A percentile compares a stretch with the other conserved stretches of the same genome.
These are phyloP conservation scores for Echinarachnius parma DNA, from an alignment of 53 echinoderm and acorn worm genomes.

Conservation along the genomic window DNA sequence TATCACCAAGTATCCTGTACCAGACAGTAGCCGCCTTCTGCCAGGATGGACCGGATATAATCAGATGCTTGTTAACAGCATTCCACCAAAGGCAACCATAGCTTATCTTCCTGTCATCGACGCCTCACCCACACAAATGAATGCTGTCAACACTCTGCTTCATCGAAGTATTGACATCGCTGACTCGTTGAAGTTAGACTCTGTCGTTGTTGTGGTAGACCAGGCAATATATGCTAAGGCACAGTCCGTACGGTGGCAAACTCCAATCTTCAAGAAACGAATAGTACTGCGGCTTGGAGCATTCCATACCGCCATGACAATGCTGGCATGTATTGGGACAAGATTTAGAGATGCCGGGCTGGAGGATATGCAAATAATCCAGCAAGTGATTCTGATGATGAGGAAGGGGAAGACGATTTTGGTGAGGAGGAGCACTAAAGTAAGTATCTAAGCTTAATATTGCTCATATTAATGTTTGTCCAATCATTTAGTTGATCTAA, in stretches of 20 bases:
- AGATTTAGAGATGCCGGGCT: conserved; percentile 61
- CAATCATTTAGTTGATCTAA: too few species aligned
- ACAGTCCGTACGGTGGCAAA: conserved; percentile 53
- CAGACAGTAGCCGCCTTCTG: neutral
- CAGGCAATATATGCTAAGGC: conserved; percentile 64
- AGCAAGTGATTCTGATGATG: too few species aligned
- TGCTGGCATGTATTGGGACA: conserved; percentile 59
- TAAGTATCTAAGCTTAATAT: too few species aligned
- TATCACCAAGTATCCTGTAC: too few species aligned
- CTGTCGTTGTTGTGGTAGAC: conserved; percentile 39
- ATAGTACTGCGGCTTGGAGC: conserved; percentile 51
- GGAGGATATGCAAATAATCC: conserved; percentile 49
- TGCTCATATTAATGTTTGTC: too few species aligned
- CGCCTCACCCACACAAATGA: conserved; percentile 24
- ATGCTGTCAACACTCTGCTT: conserved; percentile 32
- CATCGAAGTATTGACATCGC: conserved; percentile 10
- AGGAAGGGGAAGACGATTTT: too few species aligned
- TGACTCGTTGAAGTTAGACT: neutral
- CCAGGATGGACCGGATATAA: conserved; percentile 31
- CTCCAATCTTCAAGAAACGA: neutral
- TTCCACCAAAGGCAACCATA: neutral
- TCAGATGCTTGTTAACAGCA: neutral
- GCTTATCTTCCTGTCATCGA: conserved; percentile 36
- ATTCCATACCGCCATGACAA: conserved; percentile 43
- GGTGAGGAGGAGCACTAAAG: too few species aligned